phyloP scores from a whole-genome alignment of 2,888 invertebrate species.

The Chrysolina americana region DNA sequence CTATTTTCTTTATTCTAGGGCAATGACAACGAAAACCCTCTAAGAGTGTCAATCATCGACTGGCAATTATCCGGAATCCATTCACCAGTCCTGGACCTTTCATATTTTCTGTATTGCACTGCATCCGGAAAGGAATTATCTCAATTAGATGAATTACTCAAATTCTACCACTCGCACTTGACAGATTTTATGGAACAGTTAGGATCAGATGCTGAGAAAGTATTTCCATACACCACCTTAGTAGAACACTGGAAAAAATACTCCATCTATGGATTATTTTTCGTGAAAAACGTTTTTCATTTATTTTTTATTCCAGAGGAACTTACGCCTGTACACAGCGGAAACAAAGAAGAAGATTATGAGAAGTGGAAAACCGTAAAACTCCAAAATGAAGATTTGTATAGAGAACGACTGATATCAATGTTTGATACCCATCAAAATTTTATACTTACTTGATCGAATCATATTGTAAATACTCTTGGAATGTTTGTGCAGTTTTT shows the following conservation, averaged over 20 bases:
- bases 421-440: constrained; percentile 33
- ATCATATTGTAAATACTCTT: neutral
- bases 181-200: constrained; percentile 13
- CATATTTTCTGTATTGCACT: constrained; percentile 30
- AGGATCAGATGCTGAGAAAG: constrained; percentile 20
- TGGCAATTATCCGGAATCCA: constrained; percentile 34
- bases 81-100: constrained; percentile 34
- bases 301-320: constrained; percentile 2
- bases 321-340: constrained; percentile 12
- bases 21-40: constrained; percentile 16
- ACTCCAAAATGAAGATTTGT: constrained; percentile 11
- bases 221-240: constrained; percentile 28
- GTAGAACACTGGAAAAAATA: constrained; percentile 35
- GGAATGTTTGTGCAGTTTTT: neutral
- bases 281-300: constrained; percentile 1
- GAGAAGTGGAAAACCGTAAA: neutral
- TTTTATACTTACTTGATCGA: neutral
- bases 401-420: constrained; percentile 22
- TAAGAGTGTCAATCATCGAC: constrained; percentile 28
- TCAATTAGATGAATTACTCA: constrained; percentile 14
- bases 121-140: constrained; percentile 21
- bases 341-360: neutral
- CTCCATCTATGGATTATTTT: constrained; percentile 29
- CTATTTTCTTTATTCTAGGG: constrained; percentile 24
- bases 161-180: constrained; percentile 30